Conservation (phyloP, 1,140 invertebrate genomes). For the Trichonephila inaurata region DNA sequence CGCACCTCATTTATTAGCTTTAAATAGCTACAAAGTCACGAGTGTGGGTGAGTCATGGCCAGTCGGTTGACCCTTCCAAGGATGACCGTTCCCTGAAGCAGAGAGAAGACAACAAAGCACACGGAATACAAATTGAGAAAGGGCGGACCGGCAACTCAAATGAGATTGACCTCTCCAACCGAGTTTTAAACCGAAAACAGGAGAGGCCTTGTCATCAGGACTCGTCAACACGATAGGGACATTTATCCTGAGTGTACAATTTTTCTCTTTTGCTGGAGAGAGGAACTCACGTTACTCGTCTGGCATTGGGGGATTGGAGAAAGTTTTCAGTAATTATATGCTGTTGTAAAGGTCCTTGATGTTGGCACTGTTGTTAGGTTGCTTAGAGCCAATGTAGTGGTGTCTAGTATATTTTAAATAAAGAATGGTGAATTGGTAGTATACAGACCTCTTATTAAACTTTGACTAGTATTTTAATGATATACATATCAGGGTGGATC, state of each 20-base stretch:
- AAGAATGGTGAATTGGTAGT: no score
- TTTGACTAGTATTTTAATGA: no score
- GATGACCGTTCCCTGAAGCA: slow-evolving; percentile 29
- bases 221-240: not conserved
- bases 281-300: not conserved
- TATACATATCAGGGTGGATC: no score
- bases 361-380: no score
- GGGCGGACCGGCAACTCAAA: slow-evolving; percentile 4
- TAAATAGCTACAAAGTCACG: not conserved
- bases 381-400: no score
- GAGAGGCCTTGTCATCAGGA: slow-evolving; percentile 5
- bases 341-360: no score
- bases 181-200: slow-evolving; percentile 15
- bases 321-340: no score
- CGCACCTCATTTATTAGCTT: slow-evolving; percentile 14
- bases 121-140: slow-evolving; percentile 35
- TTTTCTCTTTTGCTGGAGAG: not conserved
- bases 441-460: no score
- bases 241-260: not conserved
- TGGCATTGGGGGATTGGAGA: no score
- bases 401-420: no score
- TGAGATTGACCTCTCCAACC: slow-evolving; percentile 15
- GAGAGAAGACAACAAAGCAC: not conserved
- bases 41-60: not conserved
- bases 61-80: slow-evolving; percentile 1